Conservation (phyloP, 2,888 invertebrate genomes). For the Leucophora obtusa region DNA sequence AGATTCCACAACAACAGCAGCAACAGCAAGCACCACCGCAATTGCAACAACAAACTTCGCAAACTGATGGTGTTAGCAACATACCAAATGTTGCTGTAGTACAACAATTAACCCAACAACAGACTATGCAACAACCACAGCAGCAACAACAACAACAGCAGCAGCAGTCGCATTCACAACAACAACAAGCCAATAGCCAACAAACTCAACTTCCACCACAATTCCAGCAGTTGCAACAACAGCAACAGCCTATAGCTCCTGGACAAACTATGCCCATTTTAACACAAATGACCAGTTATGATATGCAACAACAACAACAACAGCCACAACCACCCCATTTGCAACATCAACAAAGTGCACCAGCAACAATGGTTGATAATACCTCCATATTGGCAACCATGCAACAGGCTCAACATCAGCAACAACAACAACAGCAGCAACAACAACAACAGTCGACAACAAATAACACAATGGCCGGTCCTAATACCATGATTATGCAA, state of each 20-base stretch:
- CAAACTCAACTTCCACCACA: conserved; percentile 65
- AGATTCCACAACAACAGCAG: conserved; percentile 52
- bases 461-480: conserved; percentile 53
- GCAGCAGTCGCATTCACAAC: conserved; percentile 56
- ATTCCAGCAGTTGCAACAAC: conserved; percentile 72
- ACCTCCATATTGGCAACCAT: conserved; percentile 69
- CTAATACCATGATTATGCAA: conserved; percentile 67
- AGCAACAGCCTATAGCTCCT: conserved; percentile 64
- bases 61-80: conserved; percentile 73
- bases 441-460: conserved; percentile 25
- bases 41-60: conserved; percentile 72
- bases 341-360: conserved; percentile 71
- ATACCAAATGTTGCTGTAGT: conserved; percentile 45
- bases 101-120: conserved; percentile 21
- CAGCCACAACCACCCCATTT: conserved; percentile 60
- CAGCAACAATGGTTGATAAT: conserved; percentile 74
- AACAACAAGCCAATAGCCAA: conserved; percentile 53
- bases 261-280: conserved; percentile 76
- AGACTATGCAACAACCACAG: conserved; percentile 39
- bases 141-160: conserved; percentile 49
- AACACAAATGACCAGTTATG: conserved; percentile 72
- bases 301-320: conserved; percentile 67
- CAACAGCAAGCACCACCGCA: conserved; percentile 63
- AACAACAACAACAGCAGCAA: conserved; percentile 27
- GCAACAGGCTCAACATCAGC: conserved; percentile 73